A percentile compares a stretch with the other conserved stretches of the same genome.
Evolutionary conservation across 2,113 vertebrate genomes (phyloP).

Genomic region (Ardeotis arabs): DNA sequence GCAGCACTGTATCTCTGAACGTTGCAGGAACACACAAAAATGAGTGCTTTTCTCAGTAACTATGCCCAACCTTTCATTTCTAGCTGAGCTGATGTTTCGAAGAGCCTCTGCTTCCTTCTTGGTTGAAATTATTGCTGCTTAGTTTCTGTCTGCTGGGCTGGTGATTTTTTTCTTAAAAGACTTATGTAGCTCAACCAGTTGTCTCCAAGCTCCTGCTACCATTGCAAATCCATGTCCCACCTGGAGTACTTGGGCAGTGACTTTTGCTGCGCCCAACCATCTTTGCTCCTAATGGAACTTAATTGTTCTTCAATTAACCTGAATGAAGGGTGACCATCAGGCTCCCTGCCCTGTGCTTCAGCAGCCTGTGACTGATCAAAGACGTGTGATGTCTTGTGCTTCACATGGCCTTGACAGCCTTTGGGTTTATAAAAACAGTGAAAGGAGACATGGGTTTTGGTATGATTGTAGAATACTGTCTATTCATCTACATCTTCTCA

Average conservation of each 20-base stretch:
- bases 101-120: neutral
- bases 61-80: neutral
- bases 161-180: neutral
- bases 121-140: neutral
- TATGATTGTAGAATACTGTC: neutral
- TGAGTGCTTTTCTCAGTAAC: neutral
- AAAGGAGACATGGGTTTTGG: neutral
- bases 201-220: neutral
- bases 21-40: neutral
- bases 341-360: neutral
- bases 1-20: accelerated
- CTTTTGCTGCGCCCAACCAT: neutral
- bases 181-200: neutral
- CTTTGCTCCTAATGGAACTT: neutral
- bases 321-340: neutral
- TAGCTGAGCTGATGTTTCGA: neutral
- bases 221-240: neutral
- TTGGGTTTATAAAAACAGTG: neutral
- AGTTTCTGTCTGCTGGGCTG: neutral
- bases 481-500: neutral
- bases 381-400: accelerated
- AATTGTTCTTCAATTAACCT: neutral
- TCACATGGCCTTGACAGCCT: neutral
- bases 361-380: neutral
- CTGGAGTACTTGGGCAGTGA: neutral